phyloP scores from a whole-genome alignment of 2,113 vertebrate genomes.

The Struthio camelus region DNA sequence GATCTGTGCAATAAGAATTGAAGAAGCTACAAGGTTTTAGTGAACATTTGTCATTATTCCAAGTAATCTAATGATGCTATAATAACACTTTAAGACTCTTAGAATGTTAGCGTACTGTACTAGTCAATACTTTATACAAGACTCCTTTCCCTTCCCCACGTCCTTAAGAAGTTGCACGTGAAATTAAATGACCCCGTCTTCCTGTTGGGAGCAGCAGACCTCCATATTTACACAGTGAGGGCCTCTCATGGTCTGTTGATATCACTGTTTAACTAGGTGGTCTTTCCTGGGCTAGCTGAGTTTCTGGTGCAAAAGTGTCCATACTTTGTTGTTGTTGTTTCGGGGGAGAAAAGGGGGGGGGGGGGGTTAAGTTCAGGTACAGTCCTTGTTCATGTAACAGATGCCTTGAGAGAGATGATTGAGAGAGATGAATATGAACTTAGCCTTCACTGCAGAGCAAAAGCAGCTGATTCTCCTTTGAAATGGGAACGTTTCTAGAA shows the following conservation, averaged over 20 bases:
- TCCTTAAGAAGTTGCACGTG: background rate
- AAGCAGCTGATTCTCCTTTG: slow-evolving; percentile 25
- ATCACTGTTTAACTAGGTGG: background rate
- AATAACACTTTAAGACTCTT: background rate
- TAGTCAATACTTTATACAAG: background rate
- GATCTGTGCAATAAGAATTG: background rate
- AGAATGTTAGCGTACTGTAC: background rate
- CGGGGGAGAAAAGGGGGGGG: too few species aligned
- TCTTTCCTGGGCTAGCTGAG: background rate
- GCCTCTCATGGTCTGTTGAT: background rate
- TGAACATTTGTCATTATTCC: background rate
- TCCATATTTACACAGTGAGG: background rate
- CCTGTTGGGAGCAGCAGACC: background rate
- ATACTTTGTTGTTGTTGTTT: background rate
- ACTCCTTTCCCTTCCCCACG: background rate
- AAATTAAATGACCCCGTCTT: background rate
- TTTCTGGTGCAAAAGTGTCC: background rate
- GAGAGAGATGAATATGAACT: slow-evolving; percentile 26
- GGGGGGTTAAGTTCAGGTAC: background rate
- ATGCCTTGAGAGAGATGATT: background rate
- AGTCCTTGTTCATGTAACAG: background rate
- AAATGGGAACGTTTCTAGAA: slow-evolving; percentile 32
- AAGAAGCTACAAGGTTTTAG: background rate
- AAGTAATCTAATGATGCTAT: background rate
- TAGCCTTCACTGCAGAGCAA: slow-evolving; percentile 11